Evolutionary conservation across 2,888 invertebrate species (phyloP).

Genomic region (Amiota minor): DNA sequence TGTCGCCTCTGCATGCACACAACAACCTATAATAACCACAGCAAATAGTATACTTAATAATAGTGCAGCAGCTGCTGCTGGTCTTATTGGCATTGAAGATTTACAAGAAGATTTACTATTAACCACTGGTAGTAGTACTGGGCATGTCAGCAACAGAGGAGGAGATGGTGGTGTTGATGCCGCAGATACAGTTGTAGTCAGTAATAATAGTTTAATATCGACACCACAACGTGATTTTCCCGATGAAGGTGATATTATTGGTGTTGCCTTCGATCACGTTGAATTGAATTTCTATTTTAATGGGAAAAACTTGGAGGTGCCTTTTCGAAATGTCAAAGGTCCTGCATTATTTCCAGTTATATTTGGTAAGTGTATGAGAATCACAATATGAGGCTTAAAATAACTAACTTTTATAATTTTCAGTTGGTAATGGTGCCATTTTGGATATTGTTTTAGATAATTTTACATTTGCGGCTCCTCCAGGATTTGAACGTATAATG

Average conservation of each 20-base stretch:
- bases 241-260: constrained; percentile 89
- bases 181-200: constrained; percentile 24
- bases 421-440: constrained; percentile 98
- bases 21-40: constrained; percentile 48
- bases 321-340: constrained; percentile 90
- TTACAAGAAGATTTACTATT: constrained; percentile 70
- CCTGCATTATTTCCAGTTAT: constrained; percentile 89
- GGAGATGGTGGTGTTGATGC: constrained; percentile 23
- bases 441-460: constrained; percentile 94
- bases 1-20: constrained; percentile 53
- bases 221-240: constrained; percentile 75
- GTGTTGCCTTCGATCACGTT: constrained; percentile 95
- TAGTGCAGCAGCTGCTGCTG: constrained; percentile 59
- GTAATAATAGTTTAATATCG: constrained; percentile 40
- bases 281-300: constrained; percentile 96
- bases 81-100: constrained; percentile 72
- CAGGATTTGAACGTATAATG: constrained; percentile 96
- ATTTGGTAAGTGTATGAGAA: constrained; percentile 81
- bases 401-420: constrained; percentile 65
- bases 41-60: constrained; percentile 57
- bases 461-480: constrained; percentile 87
- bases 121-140: constrained; percentile 66
- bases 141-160: not conserved
- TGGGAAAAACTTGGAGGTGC: constrained; percentile 88
- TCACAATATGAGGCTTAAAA: not conserved